Evolutionary conservation across 2,888 invertebrate genomes (phyloP), one percentile per base, ranked within the genome.

Genomic region (Zonitis immaculata): DNA sequence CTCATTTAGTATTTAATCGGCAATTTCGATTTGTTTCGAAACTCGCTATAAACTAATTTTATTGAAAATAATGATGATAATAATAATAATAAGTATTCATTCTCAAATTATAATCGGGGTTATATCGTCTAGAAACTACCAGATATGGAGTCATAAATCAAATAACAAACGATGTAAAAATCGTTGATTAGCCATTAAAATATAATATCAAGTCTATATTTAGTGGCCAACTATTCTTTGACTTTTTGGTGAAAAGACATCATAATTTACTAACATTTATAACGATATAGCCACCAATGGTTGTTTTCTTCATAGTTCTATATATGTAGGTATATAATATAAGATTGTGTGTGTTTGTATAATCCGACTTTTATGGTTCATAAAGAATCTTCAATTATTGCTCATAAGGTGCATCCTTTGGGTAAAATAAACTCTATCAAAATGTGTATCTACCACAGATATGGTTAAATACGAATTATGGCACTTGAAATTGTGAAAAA

Each of bases 401-500:
- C 61, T 65, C 65, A 63, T 68, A 62, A 67, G 65, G 57, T 61
- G 48, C 50, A 59, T 65, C 70, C 64, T 62, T 42, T 44, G 66
- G 66, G 66, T 57, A 59, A 65, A 62, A 66, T 68, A 68, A 69
- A 66, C 65, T 56, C 65, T 65, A 66, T 69, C 66, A 64, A 35
- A 65, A 69, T 66, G 67, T 66, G 67, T 69, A 70, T 69, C 66
- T 67, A 56, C 61, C 60, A 61, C 61, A 66, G 67, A 66, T 67
- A 62, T 64, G 66, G 65, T 70, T 69, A 69, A 71, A 67, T 65
- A 58, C 65, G 64, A 71, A 63, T 71, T 70, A 71, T 69, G 63
- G 67, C 64, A 67, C 64, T 69, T 66, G 65, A 65, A 65, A 65
- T 63, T 62, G 64, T 63, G 62, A 66, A 70, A 69, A 68, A 67